Conservation (phyloP, 2,797 vertebrate species). For the Pseudomugil gertrudae region DNA sequence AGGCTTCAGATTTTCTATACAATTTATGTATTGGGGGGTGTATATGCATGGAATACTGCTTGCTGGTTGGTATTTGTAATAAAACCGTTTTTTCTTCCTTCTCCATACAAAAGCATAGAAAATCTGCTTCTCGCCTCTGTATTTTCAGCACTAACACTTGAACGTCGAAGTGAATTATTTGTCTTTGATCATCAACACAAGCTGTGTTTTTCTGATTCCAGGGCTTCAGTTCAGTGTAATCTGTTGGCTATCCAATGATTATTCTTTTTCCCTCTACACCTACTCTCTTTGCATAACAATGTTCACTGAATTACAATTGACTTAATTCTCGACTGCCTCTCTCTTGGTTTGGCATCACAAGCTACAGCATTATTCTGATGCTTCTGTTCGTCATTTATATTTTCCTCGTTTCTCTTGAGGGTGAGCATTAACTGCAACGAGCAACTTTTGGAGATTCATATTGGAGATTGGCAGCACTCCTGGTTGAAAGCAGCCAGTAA, state of each 20-base stretch:
- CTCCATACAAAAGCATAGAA: slow-evolving; percentile 55
- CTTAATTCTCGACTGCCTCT: slow-evolving; percentile 47
- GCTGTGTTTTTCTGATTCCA: slow-evolving; percentile 59
- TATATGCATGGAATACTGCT: not conserved
- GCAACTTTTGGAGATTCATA: slow-evolving; percentile 39
- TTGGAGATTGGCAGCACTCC: slow-evolving; percentile 13
- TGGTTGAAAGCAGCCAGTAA: not conserved
- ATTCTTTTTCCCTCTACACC: slow-evolving; percentile 27
- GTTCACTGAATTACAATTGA: slow-evolving; percentile 53
- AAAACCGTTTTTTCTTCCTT: not conserved
- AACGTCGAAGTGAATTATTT: slow-evolving; percentile 23
- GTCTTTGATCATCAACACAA: slow-evolving; percentile 35
- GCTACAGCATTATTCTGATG: slow-evolving; percentile 58
- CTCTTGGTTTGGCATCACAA: slow-evolving; percentile 70
- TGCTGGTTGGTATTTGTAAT: slow-evolving; percentile 2
- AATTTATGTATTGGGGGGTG: slow-evolving; percentile 3
- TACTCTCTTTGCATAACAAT: slow-evolving; percentile 52
- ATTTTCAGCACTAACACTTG: slow-evolving; percentile 56
- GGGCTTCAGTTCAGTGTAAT: slow-evolving; percentile 61
- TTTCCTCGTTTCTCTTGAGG: slow-evolving; percentile 40
- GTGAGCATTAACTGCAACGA: slow-evolving; percentile 49
- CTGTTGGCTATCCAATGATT: slow-evolving; percentile 54
- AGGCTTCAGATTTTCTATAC: slow-evolving; percentile 68
- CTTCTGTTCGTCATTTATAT: slow-evolving; percentile 50
- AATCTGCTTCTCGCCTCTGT: slow-evolving; percentile 52